phyloP scores from a whole-genome alignment of 1,140 invertebrate genomes.

The Andrena cerasifolii region DNA sequence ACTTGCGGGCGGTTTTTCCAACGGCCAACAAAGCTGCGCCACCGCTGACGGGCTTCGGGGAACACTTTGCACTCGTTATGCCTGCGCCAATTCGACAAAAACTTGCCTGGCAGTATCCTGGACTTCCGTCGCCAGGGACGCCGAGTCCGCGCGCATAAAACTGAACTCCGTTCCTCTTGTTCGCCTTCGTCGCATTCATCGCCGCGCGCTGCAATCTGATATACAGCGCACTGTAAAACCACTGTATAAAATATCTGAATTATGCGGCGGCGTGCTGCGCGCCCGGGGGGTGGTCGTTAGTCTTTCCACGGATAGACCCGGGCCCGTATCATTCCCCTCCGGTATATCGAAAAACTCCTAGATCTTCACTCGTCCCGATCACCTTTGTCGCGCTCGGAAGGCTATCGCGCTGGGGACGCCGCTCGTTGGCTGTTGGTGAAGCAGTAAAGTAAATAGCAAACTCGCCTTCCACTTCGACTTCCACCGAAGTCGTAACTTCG shows the following conservation, averaged over 20 bases:
- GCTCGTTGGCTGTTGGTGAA: not conserved
- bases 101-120: constrained; percentile 60
- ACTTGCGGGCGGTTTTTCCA: not conserved
- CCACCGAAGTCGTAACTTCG: not conserved
- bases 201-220: constrained; percentile 28
- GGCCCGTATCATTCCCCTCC: not conserved
- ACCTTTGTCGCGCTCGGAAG: not conserved
- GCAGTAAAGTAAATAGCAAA: not conserved
- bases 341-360: not conserved
- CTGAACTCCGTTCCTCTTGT: constrained; percentile 28
- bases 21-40: not conserved
- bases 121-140: constrained; percentile 59
- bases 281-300: constrained; percentile 43
- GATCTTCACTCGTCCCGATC: not conserved
- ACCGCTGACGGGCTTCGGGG: constrained; percentile 46
- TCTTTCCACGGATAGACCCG: constrained; percentile 14
- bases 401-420: not conserved
- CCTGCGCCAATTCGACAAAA: constrained; percentile 54
- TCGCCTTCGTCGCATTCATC: constrained; percentile 34
- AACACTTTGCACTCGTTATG: constrained; percentile 63
- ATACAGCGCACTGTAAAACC: constrained; percentile 36
- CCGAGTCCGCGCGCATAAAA: constrained; percentile 37
- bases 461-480: not conserved
- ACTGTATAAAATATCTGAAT: constrained; percentile 46
- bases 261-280: constrained; percentile 31